Conservation (phyloP, 2,888 invertebrate species). For the Oegoconia quadripuncta region DNA sequence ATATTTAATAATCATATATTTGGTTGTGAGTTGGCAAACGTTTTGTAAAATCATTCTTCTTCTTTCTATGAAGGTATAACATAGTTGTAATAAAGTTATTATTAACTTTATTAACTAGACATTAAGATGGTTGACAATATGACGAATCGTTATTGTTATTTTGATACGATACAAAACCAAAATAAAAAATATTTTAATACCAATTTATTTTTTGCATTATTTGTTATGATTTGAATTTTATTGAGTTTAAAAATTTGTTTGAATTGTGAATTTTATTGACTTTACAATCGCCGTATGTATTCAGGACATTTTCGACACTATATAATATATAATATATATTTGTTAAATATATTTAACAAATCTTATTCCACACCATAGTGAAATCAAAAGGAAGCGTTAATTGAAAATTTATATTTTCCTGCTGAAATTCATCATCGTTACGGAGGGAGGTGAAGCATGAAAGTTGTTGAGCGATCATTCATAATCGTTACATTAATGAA, state of each 20-base stretch:
- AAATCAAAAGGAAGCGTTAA: constrained; percentile 3
- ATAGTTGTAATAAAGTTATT: neutral
- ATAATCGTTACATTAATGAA: constrained; percentile 7
- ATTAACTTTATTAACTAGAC: constrained; percentile 21
- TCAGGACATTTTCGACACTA: too few species aligned
- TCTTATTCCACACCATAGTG: neutral
- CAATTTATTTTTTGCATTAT: constrained; percentile 5
- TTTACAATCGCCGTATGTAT: neutral
- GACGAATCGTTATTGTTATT: constrained; percentile 25
- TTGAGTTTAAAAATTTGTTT: neutral
- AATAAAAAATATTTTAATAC: constrained; percentile 29
- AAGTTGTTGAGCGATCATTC: constrained; percentile 25
- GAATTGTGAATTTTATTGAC: neutral
- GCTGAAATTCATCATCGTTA: constrained; percentile 52
- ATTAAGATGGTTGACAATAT: constrained; percentile 26
- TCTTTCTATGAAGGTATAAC: too few species aligned
- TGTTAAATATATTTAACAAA: neutral
- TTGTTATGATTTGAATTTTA: neutral
- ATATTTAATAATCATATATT: too few species aligned
- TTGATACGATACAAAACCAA: constrained; percentile 33
- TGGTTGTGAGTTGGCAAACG: too few species aligned
- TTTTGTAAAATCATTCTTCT: too few species aligned
- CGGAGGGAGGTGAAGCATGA: constrained; percentile 45
- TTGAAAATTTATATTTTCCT: constrained; percentile 30
- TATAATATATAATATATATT: too few species aligned